A percentile compares a stretch with the other conserved stretches of the same genome.
phyloP scores from a whole-genome alignment of 2,888 invertebrate genomes.

The Drosophila quasianomalipes region DNA sequence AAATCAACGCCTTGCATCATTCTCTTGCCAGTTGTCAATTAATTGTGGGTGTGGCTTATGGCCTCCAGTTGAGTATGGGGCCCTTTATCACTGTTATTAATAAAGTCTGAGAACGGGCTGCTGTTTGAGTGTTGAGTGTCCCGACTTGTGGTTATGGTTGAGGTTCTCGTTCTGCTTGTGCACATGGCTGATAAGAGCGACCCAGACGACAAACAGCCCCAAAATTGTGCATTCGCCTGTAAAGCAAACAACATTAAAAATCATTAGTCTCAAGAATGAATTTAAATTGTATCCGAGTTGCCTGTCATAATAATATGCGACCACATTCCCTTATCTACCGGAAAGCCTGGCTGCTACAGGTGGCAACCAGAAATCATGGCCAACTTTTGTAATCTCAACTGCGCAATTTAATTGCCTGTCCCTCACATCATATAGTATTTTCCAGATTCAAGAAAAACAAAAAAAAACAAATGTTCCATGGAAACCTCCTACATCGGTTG shows the following conservation, averaged over 20 bases:
- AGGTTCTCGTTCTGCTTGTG: slow-evolving; percentile 37
- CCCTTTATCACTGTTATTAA: slow-evolving; percentile 66
- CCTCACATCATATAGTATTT: background rate
- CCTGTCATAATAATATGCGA: slow-evolving; percentile 28
- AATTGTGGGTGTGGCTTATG: slow-evolving; percentile 53
- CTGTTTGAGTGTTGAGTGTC: slow-evolving; percentile 10
- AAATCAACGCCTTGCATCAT: slow-evolving; percentile 67
- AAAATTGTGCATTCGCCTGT: slow-evolving; percentile 76
- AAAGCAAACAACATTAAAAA: slow-evolving; percentile 79
- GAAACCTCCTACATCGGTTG: slow-evolving; percentile 19
- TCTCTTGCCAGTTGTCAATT: slow-evolving; percentile 64
- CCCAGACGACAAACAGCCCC: slow-evolving; percentile 46
- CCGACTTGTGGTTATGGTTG: slow-evolving; percentile 5
- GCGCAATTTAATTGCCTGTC: slow-evolving; percentile 25
- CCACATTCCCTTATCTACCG: too few species aligned
- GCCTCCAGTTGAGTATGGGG: slow-evolving; percentile 17
- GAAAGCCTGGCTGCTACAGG: slow-evolving; percentile 7
- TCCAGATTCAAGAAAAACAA: background rate
- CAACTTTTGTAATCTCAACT: slow-evolving; percentile 19
- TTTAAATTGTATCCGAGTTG: slow-evolving; percentile 65
- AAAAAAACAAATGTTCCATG: slow-evolving; percentile 3
- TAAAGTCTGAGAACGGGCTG: slow-evolving; percentile 41
- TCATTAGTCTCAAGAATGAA: slow-evolving; percentile 74
- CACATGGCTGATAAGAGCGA: slow-evolving; percentile 74
- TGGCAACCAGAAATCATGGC: slow-evolving; percentile 14